Evolutionary conservation across 2,797 vertebrate species (phyloP), one percentile per base, ranked within the genome.

Genomic region (Phoebastria nigripes): DNA sequence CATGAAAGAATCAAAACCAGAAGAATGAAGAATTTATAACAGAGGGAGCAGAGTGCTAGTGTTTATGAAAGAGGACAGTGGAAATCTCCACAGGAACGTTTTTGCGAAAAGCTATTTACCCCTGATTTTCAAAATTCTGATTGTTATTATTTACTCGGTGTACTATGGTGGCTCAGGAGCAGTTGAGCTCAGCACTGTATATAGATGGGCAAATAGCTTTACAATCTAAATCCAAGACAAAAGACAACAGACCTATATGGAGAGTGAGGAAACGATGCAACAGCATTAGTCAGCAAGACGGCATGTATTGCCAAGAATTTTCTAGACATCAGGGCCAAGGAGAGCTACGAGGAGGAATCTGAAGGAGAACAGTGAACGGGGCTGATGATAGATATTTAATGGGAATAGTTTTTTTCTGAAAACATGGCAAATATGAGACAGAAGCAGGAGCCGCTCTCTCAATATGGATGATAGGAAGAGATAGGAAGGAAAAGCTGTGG

Each of bases 271-370:
- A 93, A 81, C 7, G 0, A 87, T 80, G 63, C 54, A 87, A 61
- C 21, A 69, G 80, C 86, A 22, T 96, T 92, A 94, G 83, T 88
- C 90, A 89, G 94, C 19, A 93, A 76, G 89, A 59, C 89, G 77
- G 59, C 8, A 5, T 5, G 11, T 49, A 46, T 87, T 96, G 95
- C 95, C 94, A 96, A 96, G 18, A 67, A 92, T 95, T 94, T 93
- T 59, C 81, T 87, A 92, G 71, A n/a, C 81, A 67, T 73, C 44
- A 5, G 54, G 29, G 94, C 89, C 95, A 96, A 96, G 87, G 29
- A 92, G 31, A 94, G 66, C 70, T 89, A 54, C 0, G 37, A 89
- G 86, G 58, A 93, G 59, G 67, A 93, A 84, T 94, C 55, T 62
- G 66, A 89, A 83, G 46, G 42, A 91, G 62, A 94, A 77, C 74